Base-by-base conservation (phyloP, 1,140 invertebrate genomes). In the Delia radicum region DNA sequence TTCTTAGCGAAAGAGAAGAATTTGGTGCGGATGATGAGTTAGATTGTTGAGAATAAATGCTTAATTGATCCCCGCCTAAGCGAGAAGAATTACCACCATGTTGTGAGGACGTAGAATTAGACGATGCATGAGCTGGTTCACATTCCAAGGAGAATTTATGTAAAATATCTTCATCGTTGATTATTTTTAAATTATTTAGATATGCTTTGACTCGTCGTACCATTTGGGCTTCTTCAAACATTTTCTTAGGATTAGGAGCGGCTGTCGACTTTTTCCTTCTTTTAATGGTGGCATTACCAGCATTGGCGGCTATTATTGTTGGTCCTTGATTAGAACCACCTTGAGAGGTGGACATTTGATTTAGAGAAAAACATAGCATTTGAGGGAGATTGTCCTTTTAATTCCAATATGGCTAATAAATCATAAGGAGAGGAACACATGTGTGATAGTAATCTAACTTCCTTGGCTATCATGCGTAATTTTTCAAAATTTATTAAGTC, bases 181-280 rank as follows among this genome's bases (percentile, higher is more conserved):
- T 82, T 71, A 86, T 94, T 81, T 96, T 94, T 89, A 99, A 92
- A 81, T 96, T 94, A 61, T 93, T 93, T 31, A 99, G 88, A 87
- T 99, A 99, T 0, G 97, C 95, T 86, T 98, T 98, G 0, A 99
- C 97, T 63, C 96, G 89, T 7, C 97, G 89, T 18, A 97, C 95
- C 97, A 99, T 99, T 87, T 99, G 96, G 27, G 96, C 96, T 90
- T 99, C 97, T 87, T 99, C 97, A 87, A 97, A 98, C 96, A 99
- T 98, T 87, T 98, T 98, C 88, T 98, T 98, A 46, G 95, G 94
- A 87, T 98, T 98, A 0, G 95, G 96, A 0, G 95, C 92, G 7
- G 95, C 93, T 1, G 95, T 92, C 0, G 95, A 96, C 81, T 98
- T 98, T 85, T 97, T 96, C 67, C 96, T 89, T 80, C 94, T 88